Base-by-base conservation (phyloP, 2,113 vertebrate species). In the Mandrillus leucophaeus region DNA sequence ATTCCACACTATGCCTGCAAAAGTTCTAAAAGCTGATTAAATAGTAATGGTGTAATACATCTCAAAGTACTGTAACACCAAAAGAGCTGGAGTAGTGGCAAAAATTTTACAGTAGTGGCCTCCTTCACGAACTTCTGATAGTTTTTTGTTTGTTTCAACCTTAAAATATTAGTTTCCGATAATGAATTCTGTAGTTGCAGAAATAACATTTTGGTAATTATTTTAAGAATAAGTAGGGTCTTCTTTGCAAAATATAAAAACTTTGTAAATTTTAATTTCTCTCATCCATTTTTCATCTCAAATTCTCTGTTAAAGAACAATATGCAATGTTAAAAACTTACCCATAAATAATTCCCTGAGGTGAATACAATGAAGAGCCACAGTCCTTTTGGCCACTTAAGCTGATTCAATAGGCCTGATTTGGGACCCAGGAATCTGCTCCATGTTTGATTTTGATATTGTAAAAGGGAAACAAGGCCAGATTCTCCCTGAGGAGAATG, bases 11-110 rank as follows among this genome's bases (percentile, higher is more conserved):
- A 82, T 27, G 13, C 72, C 82, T 97, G 43, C 38, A 93, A 94
- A 97, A 95, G n/a, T 91, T 94, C 64, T 97, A 88, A 92, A 90
- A 82, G 40, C 35, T 97, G 90, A 97, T 97, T 92, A 94, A 95
- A 70, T 93, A 91, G 23, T 91, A 93, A 93, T 95, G 35, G 20
- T 70, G 55, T 30, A 59, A 95, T 94, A 92, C 22, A 93, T 94
- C 72, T 95, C 57, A 64, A 95, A 93, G 25, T 72, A 25, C 30
- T 20, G 0, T 68, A 55, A 64, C 40, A 82, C 10, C 30, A 40
- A 73, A 95, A n/a, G 20, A 83, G 12, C 13, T 66, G 20, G 10
- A 70, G 25, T 70, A 30, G 88, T 93, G 38, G 23, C 48, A 76
- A 43, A 97, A 75, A 64, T 83, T 75, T 32, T 73, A 35, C 48